Evolutionary conservation across 2,888 invertebrate genomes (phyloP).

Genomic region (Psylliodes chrysocephalus): DNA sequence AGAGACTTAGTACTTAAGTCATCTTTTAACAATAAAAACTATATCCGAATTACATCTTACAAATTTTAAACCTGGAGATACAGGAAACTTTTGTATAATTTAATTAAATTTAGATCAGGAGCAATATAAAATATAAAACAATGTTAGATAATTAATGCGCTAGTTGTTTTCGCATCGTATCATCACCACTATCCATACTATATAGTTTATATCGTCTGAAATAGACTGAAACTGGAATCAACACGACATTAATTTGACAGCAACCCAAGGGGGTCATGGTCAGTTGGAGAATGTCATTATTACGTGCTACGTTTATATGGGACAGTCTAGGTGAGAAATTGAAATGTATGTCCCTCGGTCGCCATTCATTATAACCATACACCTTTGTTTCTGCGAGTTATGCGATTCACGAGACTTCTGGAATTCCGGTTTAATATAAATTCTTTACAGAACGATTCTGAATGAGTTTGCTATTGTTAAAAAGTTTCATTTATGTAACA

Average conservation of each 20-base stretch:
- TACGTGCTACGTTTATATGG: constrained; percentile 14
- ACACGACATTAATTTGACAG: constrained; percentile 22
- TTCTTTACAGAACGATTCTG: too few species aligned
- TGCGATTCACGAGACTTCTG: too few species aligned
- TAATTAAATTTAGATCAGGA: too few species aligned
- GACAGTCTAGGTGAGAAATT: constrained; percentile 21
- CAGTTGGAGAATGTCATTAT: constrained; percentile 22
- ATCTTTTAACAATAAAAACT: too few species aligned
- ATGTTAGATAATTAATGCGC: too few species aligned
- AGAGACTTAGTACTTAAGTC: too few species aligned
- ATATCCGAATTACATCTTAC: too few species aligned
- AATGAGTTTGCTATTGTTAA: too few species aligned
- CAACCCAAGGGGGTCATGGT: constrained; percentile 17
- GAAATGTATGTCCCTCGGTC: constrained; percentile 10
- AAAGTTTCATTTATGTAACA: too few species aligned
- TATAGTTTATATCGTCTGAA: constrained; percentile 13
- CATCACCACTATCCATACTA: not conserved
- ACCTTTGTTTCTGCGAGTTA: constrained; percentile 8
- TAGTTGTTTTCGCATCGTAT: not conserved
- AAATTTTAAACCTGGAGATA: too few species aligned
- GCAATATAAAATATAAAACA: too few species aligned
- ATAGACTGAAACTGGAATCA: constrained; percentile 20
- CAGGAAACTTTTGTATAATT: too few species aligned
- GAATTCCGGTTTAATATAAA: not conserved
- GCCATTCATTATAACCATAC: not conserved